phyloP scores from a whole-genome alignment of 1,140 invertebrate species.

The Schmidtea mediterranea region DNA sequence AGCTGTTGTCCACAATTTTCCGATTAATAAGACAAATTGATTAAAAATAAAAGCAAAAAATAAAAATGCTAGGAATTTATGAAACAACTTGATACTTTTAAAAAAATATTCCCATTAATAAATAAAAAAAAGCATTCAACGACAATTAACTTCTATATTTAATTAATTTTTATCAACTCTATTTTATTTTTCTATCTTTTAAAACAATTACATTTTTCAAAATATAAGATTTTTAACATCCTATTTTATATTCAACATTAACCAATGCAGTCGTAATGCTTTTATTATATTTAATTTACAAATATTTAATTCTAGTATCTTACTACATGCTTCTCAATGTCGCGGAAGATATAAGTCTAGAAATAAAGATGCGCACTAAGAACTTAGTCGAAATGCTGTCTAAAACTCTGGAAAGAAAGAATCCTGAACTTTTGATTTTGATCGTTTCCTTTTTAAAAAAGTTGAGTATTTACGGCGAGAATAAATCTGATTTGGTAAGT shows the following conservation, averaged over 20 bases:
- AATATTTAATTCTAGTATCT: conserved; percentile 42
- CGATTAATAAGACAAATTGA: too few species aligned
- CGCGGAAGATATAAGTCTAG: conserved; percentile 63
- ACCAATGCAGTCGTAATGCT: background rate
- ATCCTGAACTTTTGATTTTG: conserved; percentile 53
- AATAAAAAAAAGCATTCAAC: too few species aligned
- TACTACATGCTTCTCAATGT: conserved; percentile 77
- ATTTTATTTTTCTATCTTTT: background rate
- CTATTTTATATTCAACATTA: too few species aligned
- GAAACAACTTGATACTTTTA: too few species aligned
- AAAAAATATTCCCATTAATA: too few species aligned
- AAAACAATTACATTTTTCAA: too few species aligned
- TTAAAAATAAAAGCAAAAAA: too few species aligned
- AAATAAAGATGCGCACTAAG: conserved; percentile 85
- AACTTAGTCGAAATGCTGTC: conserved; percentile 60
- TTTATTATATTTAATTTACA: background rate
- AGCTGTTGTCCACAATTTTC: too few species aligned
- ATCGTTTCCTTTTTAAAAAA: conserved; percentile 78
- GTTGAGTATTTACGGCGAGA: conserved; percentile 67
- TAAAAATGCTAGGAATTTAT: too few species aligned
- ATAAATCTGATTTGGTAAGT: conserved; percentile 62
- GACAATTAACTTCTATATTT: too few species aligned
- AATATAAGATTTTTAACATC: too few species aligned
- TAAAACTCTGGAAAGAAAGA: conserved; percentile 54
- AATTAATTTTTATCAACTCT: background rate